Evolutionary conservation across 1,140 invertebrate genomes (phyloP).

Genomic region (Philotrypesis tridentata): DNA sequence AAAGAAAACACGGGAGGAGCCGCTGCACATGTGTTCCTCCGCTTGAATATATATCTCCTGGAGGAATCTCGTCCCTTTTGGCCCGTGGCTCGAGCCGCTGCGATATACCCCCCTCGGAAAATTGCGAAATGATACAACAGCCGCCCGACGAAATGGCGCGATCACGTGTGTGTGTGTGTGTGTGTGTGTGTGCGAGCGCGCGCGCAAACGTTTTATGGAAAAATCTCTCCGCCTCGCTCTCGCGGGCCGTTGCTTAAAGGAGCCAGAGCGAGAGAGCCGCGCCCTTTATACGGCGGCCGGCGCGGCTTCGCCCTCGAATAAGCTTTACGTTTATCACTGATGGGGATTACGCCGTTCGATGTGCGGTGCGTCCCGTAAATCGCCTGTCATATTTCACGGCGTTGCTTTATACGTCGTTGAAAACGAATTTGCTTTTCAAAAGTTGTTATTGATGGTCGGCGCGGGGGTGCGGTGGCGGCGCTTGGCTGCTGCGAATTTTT

Average conservation of each 20-base stretch:
- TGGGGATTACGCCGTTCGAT: background rate
- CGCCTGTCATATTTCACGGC: background rate
- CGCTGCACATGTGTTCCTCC: background rate
- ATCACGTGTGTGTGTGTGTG: background rate
- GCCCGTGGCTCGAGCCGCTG: no score
- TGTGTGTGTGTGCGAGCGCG: no score
- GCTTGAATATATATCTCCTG: slow-evolving; percentile 11
- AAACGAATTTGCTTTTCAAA: background rate
- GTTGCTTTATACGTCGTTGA: background rate
- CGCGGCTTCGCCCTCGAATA: background rate
- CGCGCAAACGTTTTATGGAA: slow-evolving; percentile 17
- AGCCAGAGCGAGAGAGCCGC: background rate
- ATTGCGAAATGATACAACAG: slow-evolving; percentile 7
- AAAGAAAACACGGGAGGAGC: background rate
- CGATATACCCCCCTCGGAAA: background rate
- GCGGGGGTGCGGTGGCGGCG: background rate
- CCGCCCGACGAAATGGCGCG: background rate
- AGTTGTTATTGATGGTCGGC: background rate
- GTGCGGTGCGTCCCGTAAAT: background rate
- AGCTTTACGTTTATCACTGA: slow-evolving; percentile 14
- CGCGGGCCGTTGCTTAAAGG: background rate
- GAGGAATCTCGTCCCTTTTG: background rate
- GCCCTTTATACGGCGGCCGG: no score
- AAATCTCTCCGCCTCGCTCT: background rate
- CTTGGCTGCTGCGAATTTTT: no score